phyloP scores from a whole-genome alignment of 2,113 vertebrate species.

The Propithecus coquereli region DNA sequence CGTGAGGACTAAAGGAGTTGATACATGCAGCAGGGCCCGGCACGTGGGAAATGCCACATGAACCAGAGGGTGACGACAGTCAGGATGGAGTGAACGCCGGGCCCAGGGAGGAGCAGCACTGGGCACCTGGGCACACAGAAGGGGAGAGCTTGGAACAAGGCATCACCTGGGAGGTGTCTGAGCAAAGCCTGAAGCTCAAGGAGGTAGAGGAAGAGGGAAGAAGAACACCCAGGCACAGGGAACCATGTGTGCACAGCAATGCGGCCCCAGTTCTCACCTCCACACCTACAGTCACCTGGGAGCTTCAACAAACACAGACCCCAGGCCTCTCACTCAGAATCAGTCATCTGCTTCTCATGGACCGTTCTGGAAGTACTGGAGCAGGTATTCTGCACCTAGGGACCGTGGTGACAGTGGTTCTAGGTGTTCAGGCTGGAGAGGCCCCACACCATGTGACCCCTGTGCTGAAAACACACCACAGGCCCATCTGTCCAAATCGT shows the following conservation, averaged over 20 bases:
- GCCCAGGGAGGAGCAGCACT: accelerated
- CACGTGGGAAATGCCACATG: background rate
- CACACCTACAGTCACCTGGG: accelerated
- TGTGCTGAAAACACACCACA: background rate
- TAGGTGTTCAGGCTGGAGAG: background rate
- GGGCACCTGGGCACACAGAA: background rate
- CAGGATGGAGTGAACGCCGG: background rate
- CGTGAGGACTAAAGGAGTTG: background rate
- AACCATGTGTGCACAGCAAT: background rate
- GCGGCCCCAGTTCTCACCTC: accelerated
- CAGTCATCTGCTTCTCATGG: background rate
- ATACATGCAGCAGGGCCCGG: accelerated
- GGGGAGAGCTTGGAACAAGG: background rate
- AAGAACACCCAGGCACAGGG: background rate
- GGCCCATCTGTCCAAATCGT: constrained; percentile 7
- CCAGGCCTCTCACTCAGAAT: background rate
- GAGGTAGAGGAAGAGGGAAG: background rate
- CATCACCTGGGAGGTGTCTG: background rate
- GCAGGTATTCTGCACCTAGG: background rate
- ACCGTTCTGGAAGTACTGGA: background rate
- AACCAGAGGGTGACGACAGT: background rate
- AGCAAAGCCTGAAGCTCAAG: background rate
- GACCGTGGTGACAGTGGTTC: background rate
- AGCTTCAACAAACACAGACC: background rate
- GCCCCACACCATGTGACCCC: background rate